phyloP scores from a whole-genome alignment of 2,888 invertebrate genomes.

The Neoascia interrupta region DNA sequence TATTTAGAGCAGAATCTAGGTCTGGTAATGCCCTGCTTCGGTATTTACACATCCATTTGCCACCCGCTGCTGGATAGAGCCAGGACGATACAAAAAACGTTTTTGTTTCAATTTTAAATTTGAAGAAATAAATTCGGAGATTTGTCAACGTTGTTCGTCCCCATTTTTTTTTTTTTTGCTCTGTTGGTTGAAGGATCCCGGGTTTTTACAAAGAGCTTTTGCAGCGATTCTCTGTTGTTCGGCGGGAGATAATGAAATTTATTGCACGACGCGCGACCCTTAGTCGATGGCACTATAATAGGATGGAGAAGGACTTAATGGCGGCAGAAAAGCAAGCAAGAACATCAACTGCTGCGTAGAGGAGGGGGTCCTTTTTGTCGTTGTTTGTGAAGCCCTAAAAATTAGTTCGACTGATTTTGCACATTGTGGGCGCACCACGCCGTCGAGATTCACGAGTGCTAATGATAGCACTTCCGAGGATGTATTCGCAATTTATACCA shows the following conservation, averaged over 20 bases:
- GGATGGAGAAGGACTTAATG: background rate
- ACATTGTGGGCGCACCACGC: slow-evolving; percentile 5
- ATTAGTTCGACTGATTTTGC: slow-evolving; percentile 44
- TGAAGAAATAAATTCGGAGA: slow-evolving; percentile 66
- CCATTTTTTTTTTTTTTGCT: slow-evolving; percentile 19
- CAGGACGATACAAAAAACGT: slow-evolving; percentile 23
- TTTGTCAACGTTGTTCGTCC: slow-evolving; percentile 53
- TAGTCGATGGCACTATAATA: slow-evolving; percentile 2
- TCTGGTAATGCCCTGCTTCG: slow-evolving; percentile 1
- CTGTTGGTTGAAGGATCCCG: too few species aligned
- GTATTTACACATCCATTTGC: slow-evolving; percentile 17
- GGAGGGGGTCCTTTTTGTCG: background rate
- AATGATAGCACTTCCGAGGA: slow-evolving; percentile 37
- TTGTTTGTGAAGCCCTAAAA: slow-evolving; percentile 15
- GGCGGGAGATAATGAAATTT: slow-evolving; percentile 60
- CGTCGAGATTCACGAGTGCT: too few species aligned
- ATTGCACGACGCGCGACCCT: slow-evolving; percentile 58
- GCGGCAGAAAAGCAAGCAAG: slow-evolving; percentile 15
- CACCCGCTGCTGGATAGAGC: background rate
- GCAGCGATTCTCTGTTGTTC: slow-evolving; percentile 51
- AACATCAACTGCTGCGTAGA: slow-evolving; percentile 25
- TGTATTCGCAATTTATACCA: slow-evolving; percentile 26
- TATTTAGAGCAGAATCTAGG: slow-evolving; percentile 4
- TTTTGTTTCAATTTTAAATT: slow-evolving; percentile 68
- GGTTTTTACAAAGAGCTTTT: slow-evolving; percentile 32